phyloP scores from a whole-genome alignment of 1,140 invertebrate species.

The Drosophila willistoni region DNA sequence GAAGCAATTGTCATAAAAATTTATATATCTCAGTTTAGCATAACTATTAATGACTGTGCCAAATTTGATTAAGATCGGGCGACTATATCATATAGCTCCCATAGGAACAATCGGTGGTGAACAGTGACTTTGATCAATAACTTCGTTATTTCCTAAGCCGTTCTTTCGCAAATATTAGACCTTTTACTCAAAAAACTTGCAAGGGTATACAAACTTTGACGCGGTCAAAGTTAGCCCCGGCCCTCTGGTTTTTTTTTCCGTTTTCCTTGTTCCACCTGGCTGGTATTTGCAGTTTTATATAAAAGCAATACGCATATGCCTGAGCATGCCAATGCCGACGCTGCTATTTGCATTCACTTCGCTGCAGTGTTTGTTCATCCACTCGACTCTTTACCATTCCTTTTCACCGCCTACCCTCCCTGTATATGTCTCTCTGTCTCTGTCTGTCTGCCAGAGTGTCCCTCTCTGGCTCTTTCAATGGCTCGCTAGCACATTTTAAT shows the following conservation, averaged over 20 bases:
- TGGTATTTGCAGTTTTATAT: constrained; percentile 71
- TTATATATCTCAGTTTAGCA: too few relatives aligned
- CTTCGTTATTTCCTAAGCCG: too few relatives aligned
- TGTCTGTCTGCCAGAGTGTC: neutral
- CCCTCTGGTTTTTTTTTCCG: neutral
- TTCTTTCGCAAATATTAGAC: too few relatives aligned
- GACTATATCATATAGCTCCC: too few relatives aligned
- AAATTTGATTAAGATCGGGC: too few relatives aligned
- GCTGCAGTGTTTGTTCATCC: constrained; percentile 57
- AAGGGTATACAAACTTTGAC: too few relatives aligned
- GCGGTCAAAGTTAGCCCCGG: too few relatives aligned
- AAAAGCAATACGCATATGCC: constrained; percentile 74
- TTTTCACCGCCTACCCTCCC: neutral
- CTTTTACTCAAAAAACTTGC: too few relatives aligned
- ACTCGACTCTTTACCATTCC: constrained; percentile 13
- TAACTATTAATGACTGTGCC: too few relatives aligned
- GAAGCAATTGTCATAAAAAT: too few relatives aligned
- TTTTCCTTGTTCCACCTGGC: constrained; percentile 23
- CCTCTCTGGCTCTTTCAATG: neutral
- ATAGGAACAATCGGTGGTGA: too few relatives aligned
- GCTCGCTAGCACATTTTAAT: constrained; percentile 39
- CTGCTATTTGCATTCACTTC: constrained; percentile 74
- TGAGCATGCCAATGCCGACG: constrained; percentile 47
- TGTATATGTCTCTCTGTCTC: neutral
- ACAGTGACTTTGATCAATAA: too few relatives aligned